phyloP scores from a whole-genome alignment of 2,113 vertebrate species.

The Xyliphius kryptos region DNA sequence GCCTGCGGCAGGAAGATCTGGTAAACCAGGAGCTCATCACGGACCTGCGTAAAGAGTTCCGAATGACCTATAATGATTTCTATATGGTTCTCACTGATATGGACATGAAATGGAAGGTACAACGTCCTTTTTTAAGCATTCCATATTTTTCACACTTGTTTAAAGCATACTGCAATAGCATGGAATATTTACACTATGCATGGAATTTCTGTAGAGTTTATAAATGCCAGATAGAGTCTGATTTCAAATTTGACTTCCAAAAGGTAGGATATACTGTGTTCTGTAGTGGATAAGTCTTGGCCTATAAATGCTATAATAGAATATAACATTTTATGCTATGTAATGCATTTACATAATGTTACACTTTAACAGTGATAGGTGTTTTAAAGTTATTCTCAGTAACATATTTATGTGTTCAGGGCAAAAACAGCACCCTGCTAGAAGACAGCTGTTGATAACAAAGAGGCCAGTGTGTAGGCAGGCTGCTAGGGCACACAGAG shows the following conservation, averaged over 20 bases:
- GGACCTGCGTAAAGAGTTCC: conserved; percentile 85
- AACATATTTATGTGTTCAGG: conserved; percentile 35
- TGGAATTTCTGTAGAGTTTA: too few relatives aligned
- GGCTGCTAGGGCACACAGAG: too few relatives aligned
- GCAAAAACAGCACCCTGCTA: too few relatives aligned
- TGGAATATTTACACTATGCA: too few relatives aligned
- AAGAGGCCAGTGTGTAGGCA: conserved; percentile 58
- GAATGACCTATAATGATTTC: conserved; percentile 93
- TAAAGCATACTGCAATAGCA: too few relatives aligned
- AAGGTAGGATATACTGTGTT: too few relatives aligned
- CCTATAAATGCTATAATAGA: too few relatives aligned
- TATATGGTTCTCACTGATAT: conserved; percentile 91
- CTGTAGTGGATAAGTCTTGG: too few relatives aligned
- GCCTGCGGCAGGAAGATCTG: conserved; percentile 83
- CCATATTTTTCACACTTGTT: not conserved
- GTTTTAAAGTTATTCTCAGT: conserved; percentile 23
- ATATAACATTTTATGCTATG: too few relatives aligned
- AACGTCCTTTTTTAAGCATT: not conserved
- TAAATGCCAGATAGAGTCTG: too few relatives aligned
- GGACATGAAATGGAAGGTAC: conserved; percentile 90
- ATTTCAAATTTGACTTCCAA: too few relatives aligned
- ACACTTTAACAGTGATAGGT: conserved; percentile 35
- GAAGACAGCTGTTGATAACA: too few relatives aligned
- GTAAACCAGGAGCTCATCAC: conserved; percentile 87
- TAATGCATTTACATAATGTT: conserved; percentile 11